These are phyloP conservation scores for Rhagophthalmus giganteus DNA, from an alignment of 2,888 invertebrate genomes.

Conservation along the genomic window DNA sequence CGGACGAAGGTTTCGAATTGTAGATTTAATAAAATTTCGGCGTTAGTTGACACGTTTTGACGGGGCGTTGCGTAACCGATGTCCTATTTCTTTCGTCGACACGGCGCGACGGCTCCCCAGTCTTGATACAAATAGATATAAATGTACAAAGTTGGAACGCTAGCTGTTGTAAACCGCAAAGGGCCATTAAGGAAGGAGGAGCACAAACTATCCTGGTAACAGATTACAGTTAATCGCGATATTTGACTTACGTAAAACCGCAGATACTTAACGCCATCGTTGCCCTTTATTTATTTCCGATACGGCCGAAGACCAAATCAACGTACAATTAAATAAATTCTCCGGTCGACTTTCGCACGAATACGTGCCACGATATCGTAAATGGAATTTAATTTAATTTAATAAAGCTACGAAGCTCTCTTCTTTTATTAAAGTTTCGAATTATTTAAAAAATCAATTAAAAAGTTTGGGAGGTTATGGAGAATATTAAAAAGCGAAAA, in stretches of 20 bases:
- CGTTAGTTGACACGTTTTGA: conserved; percentile 37
- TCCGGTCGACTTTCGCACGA: too few relatives aligned
- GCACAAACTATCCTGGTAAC: conserved; percentile 27
- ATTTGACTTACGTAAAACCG: conserved; percentile 44
- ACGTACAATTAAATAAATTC: conserved; percentile 20
- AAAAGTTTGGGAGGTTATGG: too few relatives aligned
- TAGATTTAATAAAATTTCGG: conserved; percentile 43
- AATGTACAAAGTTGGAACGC: conserved; percentile 45
- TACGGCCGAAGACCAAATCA: conserved; percentile 24
- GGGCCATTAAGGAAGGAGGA: conserved; percentile 43
- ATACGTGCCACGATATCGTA: too few relatives aligned
- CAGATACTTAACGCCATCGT: conserved; percentile 38
- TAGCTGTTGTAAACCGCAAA: conserved; percentile 45
- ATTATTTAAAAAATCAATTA: too few relatives aligned
- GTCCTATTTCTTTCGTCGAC: too few relatives aligned
- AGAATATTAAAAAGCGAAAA: too few relatives aligned
- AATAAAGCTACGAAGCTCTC: too few relatives aligned
- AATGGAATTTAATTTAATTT: too few relatives aligned
- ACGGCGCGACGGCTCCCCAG: too few relatives aligned
- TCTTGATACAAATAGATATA: conserved; percentile 43
- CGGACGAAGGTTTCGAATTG: conserved; percentile 30
- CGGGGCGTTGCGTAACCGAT: too few relatives aligned
- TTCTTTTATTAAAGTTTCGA: too few relatives aligned
- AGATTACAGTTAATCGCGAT: conserved; percentile 50
- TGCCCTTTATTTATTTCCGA: conserved; percentile 39